phyloP scores from a whole-genome alignment of 2,888 invertebrate genomes.

The Andrena marginata region DNA sequence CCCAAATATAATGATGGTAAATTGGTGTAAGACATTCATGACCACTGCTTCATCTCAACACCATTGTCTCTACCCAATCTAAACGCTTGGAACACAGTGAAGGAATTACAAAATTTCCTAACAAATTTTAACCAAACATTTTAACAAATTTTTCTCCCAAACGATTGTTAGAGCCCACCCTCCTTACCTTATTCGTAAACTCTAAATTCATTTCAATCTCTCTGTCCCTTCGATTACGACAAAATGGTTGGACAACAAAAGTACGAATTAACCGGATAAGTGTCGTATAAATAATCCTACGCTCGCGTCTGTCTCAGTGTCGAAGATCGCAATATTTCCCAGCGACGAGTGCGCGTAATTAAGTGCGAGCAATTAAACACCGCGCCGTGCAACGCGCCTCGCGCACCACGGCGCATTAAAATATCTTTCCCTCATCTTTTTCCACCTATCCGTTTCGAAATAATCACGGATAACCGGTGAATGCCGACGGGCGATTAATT shows the following conservation, averaged over 20 bases:
- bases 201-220: neutral
- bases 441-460: slow-evolving; percentile 1
- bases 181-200: slow-evolving; percentile 1
- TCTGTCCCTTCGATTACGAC: neutral
- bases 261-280: slow-evolving; percentile 14
- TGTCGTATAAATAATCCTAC: slow-evolving; percentile 42
- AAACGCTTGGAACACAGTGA: no score
- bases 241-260: neutral
- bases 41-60: no score
- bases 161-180: neutral
- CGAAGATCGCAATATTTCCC: slow-evolving; percentile 37
- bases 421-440: slow-evolving; percentile 46
- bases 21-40: no score
- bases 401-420: slow-evolving; percentile 56
- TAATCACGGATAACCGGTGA: slow-evolving; percentile 32
- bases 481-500: slow-evolving; percentile 58
- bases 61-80: no score
- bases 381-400: slow-evolving; percentile 28
- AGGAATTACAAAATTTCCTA: no score
- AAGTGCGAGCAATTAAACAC: slow-evolving; percentile 59
- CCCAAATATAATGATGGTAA: no score
- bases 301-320: slow-evolving; percentile 9
- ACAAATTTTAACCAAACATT: no score
- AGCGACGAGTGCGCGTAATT: slow-evolving; percentile 46
- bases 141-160: neutral